Conservation (phyloP, 2,888 invertebrate genomes). For the Synanthedon tipuliformis region DNA sequence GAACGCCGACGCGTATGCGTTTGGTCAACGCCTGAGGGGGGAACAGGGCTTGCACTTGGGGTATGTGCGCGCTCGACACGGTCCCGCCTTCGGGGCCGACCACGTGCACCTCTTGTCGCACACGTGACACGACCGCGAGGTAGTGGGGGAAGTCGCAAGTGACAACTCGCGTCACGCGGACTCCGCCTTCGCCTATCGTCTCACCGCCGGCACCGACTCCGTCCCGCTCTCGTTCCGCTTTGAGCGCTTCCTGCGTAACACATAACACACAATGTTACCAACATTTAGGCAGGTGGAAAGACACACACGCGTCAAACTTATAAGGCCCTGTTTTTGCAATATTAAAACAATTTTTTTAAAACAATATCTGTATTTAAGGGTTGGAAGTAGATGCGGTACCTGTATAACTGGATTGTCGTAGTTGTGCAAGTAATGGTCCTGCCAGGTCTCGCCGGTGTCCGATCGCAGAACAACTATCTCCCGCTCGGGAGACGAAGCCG, state of each 20-base stretch:
- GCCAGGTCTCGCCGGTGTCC: slow-evolving; percentile 98
- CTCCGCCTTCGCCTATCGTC: slow-evolving; percentile 74
- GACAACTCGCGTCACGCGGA: slow-evolving; percentile 91
- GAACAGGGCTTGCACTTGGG: slow-evolving; percentile 86
- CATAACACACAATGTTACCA: slow-evolving; percentile 1
- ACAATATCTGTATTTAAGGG: no score
- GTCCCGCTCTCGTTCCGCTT: slow-evolving; percentile 80
- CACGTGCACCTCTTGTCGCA: slow-evolving; percentile 95
- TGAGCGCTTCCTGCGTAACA: slow-evolving; percentile 79
- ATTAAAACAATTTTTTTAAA: no score
- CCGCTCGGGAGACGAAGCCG: slow-evolving; percentile 92
- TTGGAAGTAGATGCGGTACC: slow-evolving; percentile 22
- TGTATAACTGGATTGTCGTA: slow-evolving; percentile 71
- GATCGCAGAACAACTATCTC: slow-evolving; percentile 96
- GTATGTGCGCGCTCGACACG: slow-evolving; percentile 91
- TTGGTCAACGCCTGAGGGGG: slow-evolving; percentile 98
- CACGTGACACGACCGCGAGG: slow-evolving; percentile 94
- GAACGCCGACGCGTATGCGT: slow-evolving; percentile 97
- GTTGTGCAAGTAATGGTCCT: slow-evolving; percentile 83
- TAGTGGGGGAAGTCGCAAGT: slow-evolving; percentile 99
- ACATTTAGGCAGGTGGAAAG: neutral
- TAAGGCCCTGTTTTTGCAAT: no score
- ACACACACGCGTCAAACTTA: no score
- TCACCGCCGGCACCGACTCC: slow-evolving; percentile 74
- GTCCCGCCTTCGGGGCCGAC: slow-evolving; percentile 98